Evolutionary conservation across 2,113 vertebrate species (phyloP).

Genomic region (Tylochromis polylepis): DNA sequence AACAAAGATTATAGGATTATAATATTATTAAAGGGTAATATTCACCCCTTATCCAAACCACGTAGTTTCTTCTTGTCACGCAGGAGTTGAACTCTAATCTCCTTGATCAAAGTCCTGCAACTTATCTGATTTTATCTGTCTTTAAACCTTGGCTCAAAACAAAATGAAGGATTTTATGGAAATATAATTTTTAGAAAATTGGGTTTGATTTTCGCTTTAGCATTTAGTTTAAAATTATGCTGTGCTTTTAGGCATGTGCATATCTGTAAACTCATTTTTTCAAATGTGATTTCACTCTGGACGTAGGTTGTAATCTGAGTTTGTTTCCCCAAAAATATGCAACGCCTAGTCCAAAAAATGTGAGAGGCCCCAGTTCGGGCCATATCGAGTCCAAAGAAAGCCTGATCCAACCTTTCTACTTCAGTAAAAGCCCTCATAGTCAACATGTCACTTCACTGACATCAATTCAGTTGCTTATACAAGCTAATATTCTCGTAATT

Average conservation of each 20-base stretch:
- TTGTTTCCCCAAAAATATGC: not conserved
- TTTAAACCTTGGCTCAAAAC: not conserved
- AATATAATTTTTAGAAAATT: not conserved
- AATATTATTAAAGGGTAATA: not conserved
- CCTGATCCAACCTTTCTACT: not conserved
- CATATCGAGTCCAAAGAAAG: not conserved
- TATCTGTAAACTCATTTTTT: not conserved
- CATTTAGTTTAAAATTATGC: not conserved
- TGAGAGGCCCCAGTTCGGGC: not conserved
- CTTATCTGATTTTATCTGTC: not conserved
- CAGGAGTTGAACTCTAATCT: not conserved
- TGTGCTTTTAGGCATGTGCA: not conserved
- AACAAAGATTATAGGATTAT: not conserved
- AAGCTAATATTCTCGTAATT: conserved; percentile 3
- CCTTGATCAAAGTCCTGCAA: not conserved
- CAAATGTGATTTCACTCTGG: not conserved
- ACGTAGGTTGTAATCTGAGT: not conserved
- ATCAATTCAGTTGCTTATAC: not conserved
- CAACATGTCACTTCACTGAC: conserved; percentile 5
- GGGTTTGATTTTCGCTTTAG: not conserved
- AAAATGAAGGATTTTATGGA: not conserved
- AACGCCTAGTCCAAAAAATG: not conserved
- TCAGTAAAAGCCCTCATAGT: not conserved
- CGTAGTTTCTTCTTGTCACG: not conserved
- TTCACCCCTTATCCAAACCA: not conserved